A percentile compares a stretch with the other conserved stretches of the same genome.
phyloP scores from a whole-genome alignment of 2,113 vertebrate species.

The Heterocephalus glaber region DNA sequence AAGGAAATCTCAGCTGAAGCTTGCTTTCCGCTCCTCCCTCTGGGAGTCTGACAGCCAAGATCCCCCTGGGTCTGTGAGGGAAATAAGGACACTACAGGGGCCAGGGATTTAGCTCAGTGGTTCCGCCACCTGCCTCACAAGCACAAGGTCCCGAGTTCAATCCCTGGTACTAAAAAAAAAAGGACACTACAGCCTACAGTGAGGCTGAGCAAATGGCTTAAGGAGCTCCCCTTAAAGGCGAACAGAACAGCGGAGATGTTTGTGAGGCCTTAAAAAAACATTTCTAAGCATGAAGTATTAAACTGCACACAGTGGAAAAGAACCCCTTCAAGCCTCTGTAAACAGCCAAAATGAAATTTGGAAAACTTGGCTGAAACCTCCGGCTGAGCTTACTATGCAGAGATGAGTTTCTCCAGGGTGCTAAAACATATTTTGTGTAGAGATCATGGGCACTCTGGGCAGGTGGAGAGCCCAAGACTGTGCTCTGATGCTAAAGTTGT shows the following conservation, averaged over 20 bases:
- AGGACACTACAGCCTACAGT: neutral
- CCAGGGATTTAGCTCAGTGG: no score
- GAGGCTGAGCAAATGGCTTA: neutral
- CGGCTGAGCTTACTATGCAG: neutral
- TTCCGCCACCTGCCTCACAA: no score
- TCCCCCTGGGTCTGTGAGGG: neutral
- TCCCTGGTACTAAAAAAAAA: no score
- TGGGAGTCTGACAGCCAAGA: neutral
- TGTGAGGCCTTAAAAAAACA: neutral
- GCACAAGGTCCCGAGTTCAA: no score
- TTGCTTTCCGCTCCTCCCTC: neutral
- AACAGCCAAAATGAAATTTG: neutral
- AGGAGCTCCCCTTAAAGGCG: neutral
- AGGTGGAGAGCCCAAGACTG: neutral
- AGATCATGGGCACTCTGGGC: neutral
- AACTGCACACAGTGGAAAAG: neutral
- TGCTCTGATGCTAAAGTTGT: neutral
- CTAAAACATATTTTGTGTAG: neutral
- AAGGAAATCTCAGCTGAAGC: neutral
- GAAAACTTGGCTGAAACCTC: neutral
- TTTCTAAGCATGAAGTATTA: neutral
- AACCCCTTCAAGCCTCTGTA: neutral
- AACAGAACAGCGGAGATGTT: neutral
- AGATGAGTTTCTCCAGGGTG: neutral
- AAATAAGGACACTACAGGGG: neutral